Evolutionary conservation across 1,140 invertebrate species (phyloP).

Genomic region (Trachymyrmex cornetzi): DNA sequence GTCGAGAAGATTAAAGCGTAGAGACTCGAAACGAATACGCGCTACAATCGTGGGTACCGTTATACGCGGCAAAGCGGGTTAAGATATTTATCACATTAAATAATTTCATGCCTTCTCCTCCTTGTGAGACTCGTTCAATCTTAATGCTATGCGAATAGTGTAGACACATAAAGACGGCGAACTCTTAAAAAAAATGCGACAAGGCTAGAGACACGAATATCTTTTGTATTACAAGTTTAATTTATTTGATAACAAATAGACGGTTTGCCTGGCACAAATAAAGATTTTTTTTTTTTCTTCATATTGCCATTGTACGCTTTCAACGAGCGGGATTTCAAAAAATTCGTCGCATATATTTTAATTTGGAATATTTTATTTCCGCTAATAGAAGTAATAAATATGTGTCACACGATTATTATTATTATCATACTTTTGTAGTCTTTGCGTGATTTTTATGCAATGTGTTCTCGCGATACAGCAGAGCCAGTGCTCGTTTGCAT

Average conservation of each 20-base stretch:
- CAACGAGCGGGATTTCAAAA: not conserved
- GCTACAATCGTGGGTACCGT: constrained; percentile 53
- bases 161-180: constrained; percentile 7
- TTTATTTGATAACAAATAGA: constrained; percentile 15
- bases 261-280: not conserved
- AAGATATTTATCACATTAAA: constrained; percentile 65
- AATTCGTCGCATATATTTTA: constrained; percentile 24
- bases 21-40: constrained; percentile 62
- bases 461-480: not conserved
- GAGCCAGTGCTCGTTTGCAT: constrained; percentile 47
- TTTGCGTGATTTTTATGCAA: constrained; percentile 46
- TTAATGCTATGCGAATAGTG: constrained; percentile 41
- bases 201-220: not conserved
- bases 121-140: constrained; percentile 46
- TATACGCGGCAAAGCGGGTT: constrained; percentile 54
- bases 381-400: constrained; percentile 35
- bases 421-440: constrained; percentile 45
- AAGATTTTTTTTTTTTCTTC: not conserved
- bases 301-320: not conserved
- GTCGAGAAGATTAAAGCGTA: constrained; percentile 62
- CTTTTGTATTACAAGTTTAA: constrained; percentile 12
- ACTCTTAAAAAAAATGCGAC: constrained; percentile 13
- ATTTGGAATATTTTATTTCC: constrained; percentile 38
- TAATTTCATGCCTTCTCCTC: constrained; percentile 51
- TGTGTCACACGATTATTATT: constrained; percentile 36